Percentiles rank a stretch among this genome's conserved stretches.
Evolutionary conservation across 2,888 invertebrate genomes (phyloP).

Genomic region (Ceratothoa steindachneri): DNA sequence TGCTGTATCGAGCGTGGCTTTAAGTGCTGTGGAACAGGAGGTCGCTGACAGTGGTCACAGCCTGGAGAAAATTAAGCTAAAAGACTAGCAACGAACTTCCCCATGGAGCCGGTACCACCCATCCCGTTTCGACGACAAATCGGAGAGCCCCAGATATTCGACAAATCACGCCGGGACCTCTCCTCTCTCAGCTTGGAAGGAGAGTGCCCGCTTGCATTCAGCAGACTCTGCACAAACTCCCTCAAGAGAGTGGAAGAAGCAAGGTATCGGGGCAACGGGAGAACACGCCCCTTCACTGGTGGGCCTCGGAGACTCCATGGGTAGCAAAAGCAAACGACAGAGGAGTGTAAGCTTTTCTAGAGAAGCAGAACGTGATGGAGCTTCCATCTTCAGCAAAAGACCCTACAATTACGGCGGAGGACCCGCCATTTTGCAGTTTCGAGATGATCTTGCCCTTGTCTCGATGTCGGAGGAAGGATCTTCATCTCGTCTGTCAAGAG

Average conservation of each 20-base stretch:
- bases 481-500: neutral
- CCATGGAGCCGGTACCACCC: slow-evolving; percentile 26
- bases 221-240: neutral
- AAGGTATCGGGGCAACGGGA: neutral
- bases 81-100: slow-evolving; percentile 41
- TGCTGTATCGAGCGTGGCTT: slow-evolving; percentile 22
- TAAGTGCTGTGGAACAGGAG: slow-evolving; percentile 20
- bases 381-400: slow-evolving; percentile 4
- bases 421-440: neutral
- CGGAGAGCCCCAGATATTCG: neutral
- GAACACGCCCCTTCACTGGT: neutral
- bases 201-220: slow-evolving; percentile 10
- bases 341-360: neutral
- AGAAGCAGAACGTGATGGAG: neutral
- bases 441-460: slow-evolving; percentile 40
- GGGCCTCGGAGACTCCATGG: neutral
- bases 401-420: neutral
- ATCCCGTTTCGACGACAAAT: slow-evolving; percentile 19
- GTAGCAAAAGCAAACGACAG: neutral
- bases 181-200: slow-evolving; percentile 22
- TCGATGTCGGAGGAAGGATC: slow-evolving; percentile 17
- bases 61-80: slow-evolving; percentile 30
- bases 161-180: neutral
- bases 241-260: neutral
- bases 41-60: slow-evolving; percentile 30